These are phyloP conservation scores for Ypsolopha sequella DNA, from an alignment of 2,888 invertebrate genomes.

Conservation along the genomic window DNA sequence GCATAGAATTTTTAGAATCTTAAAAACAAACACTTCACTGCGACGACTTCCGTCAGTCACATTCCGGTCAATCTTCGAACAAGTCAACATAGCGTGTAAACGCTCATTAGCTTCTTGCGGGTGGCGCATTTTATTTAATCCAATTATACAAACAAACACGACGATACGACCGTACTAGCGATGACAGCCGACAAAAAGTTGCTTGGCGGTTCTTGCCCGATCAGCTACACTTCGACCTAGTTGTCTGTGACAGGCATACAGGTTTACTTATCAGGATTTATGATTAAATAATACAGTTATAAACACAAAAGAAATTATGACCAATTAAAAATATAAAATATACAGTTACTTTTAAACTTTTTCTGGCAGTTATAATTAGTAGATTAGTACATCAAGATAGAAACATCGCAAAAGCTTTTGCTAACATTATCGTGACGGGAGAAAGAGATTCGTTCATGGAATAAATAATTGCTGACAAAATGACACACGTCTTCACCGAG, in stretches of 20 bases:
- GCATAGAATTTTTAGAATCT: no score
- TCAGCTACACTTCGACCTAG: constrained; percentile 26
- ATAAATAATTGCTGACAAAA: neutral
- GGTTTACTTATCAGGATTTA: constrained; percentile 38
- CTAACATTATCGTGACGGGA: neutral
- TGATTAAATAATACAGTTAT: constrained; percentile 56
- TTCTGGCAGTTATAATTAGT: constrained; percentile 1
- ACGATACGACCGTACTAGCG: constrained; percentile 43
- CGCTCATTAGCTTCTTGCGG: constrained; percentile 17
- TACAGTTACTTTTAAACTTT: constrained; percentile 7
- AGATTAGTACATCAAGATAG: neutral
- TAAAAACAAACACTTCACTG: no score
- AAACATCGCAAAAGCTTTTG: neutral
- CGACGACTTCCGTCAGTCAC: neutral
- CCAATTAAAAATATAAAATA: constrained; percentile 20
- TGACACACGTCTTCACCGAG: no score
- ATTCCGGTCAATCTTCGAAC: neutral
- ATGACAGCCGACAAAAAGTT: constrained; percentile 39
- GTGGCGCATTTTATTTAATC: constrained; percentile 30
- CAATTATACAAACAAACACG: constrained; percentile 40
- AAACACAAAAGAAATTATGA: constrained; percentile 28
- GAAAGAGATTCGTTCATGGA: neutral
- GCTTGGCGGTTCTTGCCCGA: constrained; percentile 8
- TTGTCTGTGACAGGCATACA: constrained; percentile 39
- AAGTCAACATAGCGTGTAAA: constrained; percentile 7